A percentile compares a stretch with the other conserved stretches of the same genome.
These are phyloP conservation scores for Sandelia bainsii DNA, from an alignment of 2,797 vertebrate genomes.

Conservation along the genomic window DNA sequence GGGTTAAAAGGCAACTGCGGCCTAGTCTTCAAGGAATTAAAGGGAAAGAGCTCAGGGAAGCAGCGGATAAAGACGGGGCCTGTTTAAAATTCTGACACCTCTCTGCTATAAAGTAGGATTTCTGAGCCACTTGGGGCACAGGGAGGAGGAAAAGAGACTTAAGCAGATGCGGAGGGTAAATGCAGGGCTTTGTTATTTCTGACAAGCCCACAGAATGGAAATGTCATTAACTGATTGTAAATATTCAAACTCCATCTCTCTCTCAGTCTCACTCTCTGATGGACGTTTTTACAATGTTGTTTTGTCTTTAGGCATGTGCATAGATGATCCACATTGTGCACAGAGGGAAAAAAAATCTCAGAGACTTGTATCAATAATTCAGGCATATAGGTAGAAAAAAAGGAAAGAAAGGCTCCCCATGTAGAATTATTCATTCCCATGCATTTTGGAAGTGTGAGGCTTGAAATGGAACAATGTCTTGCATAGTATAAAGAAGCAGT, in stretches of 20 bases:
- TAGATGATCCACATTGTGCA: constrained; percentile 70
- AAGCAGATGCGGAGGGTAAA: constrained; percentile 86
- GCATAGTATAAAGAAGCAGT: constrained; percentile 29
- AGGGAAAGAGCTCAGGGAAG: constrained; percentile 79
- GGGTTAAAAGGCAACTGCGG: constrained; percentile 81
- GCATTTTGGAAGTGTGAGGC: constrained; percentile 58
- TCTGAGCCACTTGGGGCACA: constrained; percentile 84
- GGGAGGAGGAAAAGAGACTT: constrained; percentile 83
- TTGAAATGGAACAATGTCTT: constrained; percentile 57
- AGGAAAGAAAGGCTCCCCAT: constrained; percentile 47
- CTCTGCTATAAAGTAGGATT: constrained; percentile 85
- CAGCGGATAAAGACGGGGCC: constrained; percentile 81
- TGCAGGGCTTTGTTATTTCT: constrained; percentile 84
- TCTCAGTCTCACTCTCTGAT: constrained; percentile 67
- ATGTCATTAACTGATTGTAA: constrained; percentile 86
- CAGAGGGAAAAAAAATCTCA: constrained; percentile 55
- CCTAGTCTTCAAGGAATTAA: constrained; percentile 84
- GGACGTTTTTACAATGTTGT: constrained; percentile 73
- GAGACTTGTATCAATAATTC: constrained; percentile 79
- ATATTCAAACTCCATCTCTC: constrained; percentile 82
- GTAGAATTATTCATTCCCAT: constrained; percentile 74
- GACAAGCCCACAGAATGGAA: constrained; percentile 85
- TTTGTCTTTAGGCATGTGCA: constrained; percentile 82
- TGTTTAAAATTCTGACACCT: constrained; percentile 88
- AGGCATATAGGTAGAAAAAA: constrained; percentile 63